Evolutionary conservation across 1,140 invertebrate genomes (phyloP).

Genomic region (Brachionus asplanchnoidis): DNA sequence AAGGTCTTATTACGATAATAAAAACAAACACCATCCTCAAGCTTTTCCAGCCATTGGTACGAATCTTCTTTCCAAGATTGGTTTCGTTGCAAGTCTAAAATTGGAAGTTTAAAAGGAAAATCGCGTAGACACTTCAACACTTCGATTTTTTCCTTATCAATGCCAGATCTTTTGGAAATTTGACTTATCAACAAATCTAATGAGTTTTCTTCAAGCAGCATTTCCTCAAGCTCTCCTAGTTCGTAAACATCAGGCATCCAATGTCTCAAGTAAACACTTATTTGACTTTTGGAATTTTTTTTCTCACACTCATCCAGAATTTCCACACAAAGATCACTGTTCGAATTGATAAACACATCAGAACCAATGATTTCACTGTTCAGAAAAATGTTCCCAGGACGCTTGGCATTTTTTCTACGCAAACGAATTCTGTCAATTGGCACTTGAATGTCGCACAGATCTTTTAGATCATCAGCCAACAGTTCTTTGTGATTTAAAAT

Average conservation of each 20-base stretch:
- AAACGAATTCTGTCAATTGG: background rate
- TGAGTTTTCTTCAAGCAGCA: background rate
- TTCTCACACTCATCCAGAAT: background rate
- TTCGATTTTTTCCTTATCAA: slow-evolving; percentile 6
- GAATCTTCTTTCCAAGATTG: slow-evolving; percentile 1
- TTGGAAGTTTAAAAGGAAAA: background rate
- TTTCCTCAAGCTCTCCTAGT: background rate
- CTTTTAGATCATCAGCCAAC: slow-evolving; percentile 6
- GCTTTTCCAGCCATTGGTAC: background rate
- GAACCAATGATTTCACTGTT: slow-evolving; percentile 13
- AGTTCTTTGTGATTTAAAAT: slow-evolving; percentile 14
- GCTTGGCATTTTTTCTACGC: slow-evolving; percentile 12
- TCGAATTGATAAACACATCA: slow-evolving; percentile 14
- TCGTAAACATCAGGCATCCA: slow-evolving; percentile 26
- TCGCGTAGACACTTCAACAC: slow-evolving; percentile 1
- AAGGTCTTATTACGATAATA: slow-evolving; percentile 31
- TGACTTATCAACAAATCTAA: slow-evolving; percentile 1
- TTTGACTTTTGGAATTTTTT: background rate
- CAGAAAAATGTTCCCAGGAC: slow-evolving; percentile 19
- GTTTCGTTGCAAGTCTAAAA: slow-evolving; percentile 13
- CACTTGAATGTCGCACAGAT: background rate
- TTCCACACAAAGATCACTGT: slow-evolving; percentile 12
- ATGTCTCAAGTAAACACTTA: slow-evolving; percentile 6
- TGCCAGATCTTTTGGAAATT: background rate
- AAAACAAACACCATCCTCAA: slow-evolving; percentile 31